Conservation (phyloP, 2,797 vertebrate genomes). For the Taenioides sp. region DNA sequence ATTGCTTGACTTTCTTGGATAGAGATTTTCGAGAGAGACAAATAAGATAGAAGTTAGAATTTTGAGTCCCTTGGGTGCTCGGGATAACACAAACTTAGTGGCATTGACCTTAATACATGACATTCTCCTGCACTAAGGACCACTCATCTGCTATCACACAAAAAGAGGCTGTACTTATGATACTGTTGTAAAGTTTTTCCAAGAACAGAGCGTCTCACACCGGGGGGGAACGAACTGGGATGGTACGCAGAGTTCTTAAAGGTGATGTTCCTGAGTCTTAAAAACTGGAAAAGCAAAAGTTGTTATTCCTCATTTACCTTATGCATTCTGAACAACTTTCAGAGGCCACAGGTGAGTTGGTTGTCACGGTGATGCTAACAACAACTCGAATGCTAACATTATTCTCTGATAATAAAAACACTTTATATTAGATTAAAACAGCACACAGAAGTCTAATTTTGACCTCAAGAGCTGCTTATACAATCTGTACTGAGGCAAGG, state of each 20-base stretch:
- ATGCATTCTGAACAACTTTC: neutral
- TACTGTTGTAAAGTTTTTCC: constrained; percentile 22
- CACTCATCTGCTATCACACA: constrained; percentile 29
- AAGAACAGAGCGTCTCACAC: constrained; percentile 9
- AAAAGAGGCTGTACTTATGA: constrained; percentile 26
- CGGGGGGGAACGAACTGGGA: neutral
- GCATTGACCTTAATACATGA: constrained; percentile 45
- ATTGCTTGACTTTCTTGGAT: neutral
- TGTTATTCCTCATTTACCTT: too few species aligned
- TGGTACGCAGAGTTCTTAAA: neutral
- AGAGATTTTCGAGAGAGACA: neutral
- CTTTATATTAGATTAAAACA: too few species aligned
- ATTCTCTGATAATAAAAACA: too few species aligned
- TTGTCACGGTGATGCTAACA: too few species aligned
- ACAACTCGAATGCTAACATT: too few species aligned
- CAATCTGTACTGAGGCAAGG: too few species aligned
- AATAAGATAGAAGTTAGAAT: constrained; percentile 25
- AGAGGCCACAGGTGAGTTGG: neutral
- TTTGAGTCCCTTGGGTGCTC: neutral
- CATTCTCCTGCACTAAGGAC: constrained; percentile 30
- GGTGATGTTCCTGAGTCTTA: too few species aligned
- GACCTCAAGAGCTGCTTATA: too few species aligned
- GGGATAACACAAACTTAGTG: neutral
- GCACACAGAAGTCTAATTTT: too few species aligned
- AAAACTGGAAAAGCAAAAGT: too few species aligned